Evolutionary conservation across 2,797 vertebrate genomes (phyloP), one percentile per base, ranked within the genome.

Genomic region (Danio kyathit): DNA sequence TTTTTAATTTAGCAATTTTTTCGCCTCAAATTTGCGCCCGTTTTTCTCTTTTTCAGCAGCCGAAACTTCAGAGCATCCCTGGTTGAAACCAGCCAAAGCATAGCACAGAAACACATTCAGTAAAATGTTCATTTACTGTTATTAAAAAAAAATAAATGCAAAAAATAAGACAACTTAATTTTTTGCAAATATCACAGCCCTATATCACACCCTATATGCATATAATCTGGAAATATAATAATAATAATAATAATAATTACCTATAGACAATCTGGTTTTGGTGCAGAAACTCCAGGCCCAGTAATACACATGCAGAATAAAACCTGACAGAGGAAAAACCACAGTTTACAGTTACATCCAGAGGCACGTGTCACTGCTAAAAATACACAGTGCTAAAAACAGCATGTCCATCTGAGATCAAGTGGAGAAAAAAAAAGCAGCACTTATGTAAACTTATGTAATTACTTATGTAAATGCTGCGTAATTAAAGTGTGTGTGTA

Each of bases 271-370:
- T 97, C 82, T 95, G 95, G 88, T 96, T 96, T 80, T 94, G 93
- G 0, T 99, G 97, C 51, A 99, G 93, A 85, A 99, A 99, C 88
- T 99, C 96, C 67, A 99, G 93, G n/a, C 96, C 97, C 65, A 99
- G 91, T 74, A 98, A 92, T 49, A 99, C 96, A 2, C 97, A 99
- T 5, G 97, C 94, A 8, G 96, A 88, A 81, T 98, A 99, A 90
- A 99, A 98, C 91, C 97, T 99, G 70, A 4, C 29, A 29, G 29
- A 51, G 44, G 48, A 13, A 83, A 29, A 57, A 54, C 57, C 17
- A n/a, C 49, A n/a, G 54, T 79, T 60, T 49, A 70, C 40, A 76
- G 21, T 71, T 49, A 73, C 13, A 44, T 54, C 19, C 21, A 49
- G 48, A 72, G 14, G 3, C n/a, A 73, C 13, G 13, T 7, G 61